phyloP scores from a whole-genome alignment of 1,140 invertebrate genomes.

The Procambarus clarkii region DNA sequence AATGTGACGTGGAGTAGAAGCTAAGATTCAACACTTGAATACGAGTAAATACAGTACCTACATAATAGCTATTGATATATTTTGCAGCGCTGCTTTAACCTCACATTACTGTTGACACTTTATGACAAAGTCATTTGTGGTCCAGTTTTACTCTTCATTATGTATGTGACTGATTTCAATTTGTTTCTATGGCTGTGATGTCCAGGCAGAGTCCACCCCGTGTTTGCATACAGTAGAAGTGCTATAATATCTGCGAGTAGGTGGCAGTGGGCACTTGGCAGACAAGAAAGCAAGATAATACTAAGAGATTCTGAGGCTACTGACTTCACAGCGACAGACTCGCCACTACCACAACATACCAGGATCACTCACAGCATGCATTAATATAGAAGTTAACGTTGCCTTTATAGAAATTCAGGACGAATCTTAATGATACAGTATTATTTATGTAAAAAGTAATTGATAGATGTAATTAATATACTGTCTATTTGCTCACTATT shows the following conservation, averaged over 20 bases:
- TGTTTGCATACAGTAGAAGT: conserved; percentile 66
- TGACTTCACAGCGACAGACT: conserved; percentile 38
- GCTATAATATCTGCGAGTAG: conserved; percentile 60
- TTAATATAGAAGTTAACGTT: not conserved
- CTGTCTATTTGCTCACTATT: not conserved
- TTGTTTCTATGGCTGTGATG: conserved; percentile 62
- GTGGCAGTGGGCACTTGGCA: conserved; percentile 42
- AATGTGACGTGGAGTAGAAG: not conserved
- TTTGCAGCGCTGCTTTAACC: not conserved
- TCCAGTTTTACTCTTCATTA: conserved; percentile 1
- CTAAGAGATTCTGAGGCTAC: conserved; percentile 44
- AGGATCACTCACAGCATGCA: not conserved
- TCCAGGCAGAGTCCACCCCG: conserved; percentile 65
- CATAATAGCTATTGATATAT: not conserved
- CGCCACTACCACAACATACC: conserved; percentile 21
- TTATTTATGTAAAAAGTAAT: not conserved
- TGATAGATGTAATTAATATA: not conserved
- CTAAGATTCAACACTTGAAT: not conserved
- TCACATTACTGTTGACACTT: not conserved
- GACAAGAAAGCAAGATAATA: conserved; percentile 44
- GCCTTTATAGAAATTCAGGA: not conserved
- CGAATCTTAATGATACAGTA: not conserved
- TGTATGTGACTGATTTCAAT: conserved; percentile 58
- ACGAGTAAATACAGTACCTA: not conserved
- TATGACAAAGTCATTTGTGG: not conserved